A percentile compares a stretch with the other conserved stretches of the same genome.
Evolutionary conservation across 2,113 vertebrate genomes (phyloP).

Genomic region (Morphnarchus princeps): DNA sequence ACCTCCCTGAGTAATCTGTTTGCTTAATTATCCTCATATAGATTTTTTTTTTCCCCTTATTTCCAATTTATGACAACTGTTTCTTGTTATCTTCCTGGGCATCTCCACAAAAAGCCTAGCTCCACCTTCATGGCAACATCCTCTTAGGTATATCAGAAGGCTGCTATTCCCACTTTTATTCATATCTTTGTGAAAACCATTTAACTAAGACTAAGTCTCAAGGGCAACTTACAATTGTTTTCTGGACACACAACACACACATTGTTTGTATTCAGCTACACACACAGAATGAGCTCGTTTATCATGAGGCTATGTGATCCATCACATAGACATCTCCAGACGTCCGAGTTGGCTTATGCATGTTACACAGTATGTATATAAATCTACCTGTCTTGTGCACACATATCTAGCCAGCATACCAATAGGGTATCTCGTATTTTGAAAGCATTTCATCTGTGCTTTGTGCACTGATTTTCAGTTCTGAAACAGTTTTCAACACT

Average conservation of each 20-base stretch:
- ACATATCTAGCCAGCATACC: not conserved
- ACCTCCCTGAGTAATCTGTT: not conserved
- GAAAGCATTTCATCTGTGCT: not conserved
- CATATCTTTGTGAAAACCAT: not conserved
- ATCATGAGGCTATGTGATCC: not conserved
- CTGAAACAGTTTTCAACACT: not conserved
- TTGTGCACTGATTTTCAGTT: not conserved
- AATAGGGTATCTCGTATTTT: not conserved
- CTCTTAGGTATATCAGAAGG: not conserved
- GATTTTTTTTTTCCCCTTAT: not conserved
- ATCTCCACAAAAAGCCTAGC: not conserved
- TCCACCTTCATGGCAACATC: not conserved
- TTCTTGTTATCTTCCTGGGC: not conserved
- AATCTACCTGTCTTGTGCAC: not conserved
- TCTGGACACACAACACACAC: not conserved
- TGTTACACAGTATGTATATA: not conserved
- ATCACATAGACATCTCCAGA: constrained; percentile 2
- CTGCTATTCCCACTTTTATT: not conserved
- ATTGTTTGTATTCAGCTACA: not conserved
- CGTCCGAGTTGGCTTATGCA: not conserved
- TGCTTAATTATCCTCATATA: not conserved
- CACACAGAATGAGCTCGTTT: not conserved
- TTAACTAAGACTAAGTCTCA: not conserved
- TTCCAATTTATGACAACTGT: not conserved
- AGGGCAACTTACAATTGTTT: not conserved